Conservation (phyloP, 2,888 invertebrate genomes). For the Lithophane semibrunnea region DNA sequence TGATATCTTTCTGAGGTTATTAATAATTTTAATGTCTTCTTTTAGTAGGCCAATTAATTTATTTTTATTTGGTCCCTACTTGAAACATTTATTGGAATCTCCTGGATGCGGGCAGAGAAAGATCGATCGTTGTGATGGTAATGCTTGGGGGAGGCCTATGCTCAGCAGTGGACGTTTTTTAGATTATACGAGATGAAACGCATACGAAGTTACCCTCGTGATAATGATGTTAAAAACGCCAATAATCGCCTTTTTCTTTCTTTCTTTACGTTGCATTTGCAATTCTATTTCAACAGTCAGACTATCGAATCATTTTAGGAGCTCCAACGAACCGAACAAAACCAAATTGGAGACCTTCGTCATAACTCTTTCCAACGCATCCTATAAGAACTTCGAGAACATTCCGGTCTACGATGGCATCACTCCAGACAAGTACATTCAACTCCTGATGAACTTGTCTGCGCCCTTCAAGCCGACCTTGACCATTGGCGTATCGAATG, state of each 20-base stretch:
- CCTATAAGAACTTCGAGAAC: slow-evolving; percentile 91
- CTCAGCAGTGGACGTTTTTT: neutral
- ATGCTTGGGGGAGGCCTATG: neutral
- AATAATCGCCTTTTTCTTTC: too few species aligned
- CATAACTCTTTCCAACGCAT: slow-evolving; percentile 89
- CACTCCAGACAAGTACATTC: slow-evolving; percentile 89
- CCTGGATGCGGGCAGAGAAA: neutral
- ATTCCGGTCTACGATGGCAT: slow-evolving; percentile 90
- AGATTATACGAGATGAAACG: neutral
- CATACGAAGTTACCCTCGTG: too few species aligned
- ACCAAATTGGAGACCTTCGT: slow-evolving; percentile 90
- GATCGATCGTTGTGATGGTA: neutral
- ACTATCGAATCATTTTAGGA: slow-evolving; percentile 70
- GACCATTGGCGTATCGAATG: slow-evolving; percentile 90
- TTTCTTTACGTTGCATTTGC: neutral
- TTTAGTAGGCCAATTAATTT: neutral
- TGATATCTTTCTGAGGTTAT: slow-evolving; percentile 88
- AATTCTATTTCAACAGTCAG: neutral
- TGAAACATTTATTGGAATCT: neutral
- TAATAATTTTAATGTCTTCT: neutral
- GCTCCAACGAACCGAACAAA: slow-evolving; percentile 84
- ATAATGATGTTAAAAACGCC: too few species aligned
- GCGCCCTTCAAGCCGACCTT: slow-evolving; percentile 86
- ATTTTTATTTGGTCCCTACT: neutral
- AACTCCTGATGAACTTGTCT: slow-evolving; percentile 89